Conservation (phyloP, 2,797 vertebrate genomes). For the Molossus molossus region DNA sequence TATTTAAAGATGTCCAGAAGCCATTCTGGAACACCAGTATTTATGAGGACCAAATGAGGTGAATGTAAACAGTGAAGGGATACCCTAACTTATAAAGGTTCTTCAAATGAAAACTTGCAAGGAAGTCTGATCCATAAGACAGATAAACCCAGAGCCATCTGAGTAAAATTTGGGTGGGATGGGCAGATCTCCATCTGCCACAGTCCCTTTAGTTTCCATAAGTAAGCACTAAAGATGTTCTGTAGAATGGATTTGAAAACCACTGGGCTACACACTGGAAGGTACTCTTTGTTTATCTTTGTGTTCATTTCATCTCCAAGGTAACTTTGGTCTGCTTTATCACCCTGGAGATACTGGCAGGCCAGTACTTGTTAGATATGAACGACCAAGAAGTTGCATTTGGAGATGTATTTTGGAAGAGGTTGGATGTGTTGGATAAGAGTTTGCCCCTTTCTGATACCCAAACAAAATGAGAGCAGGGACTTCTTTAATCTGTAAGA, state of each 20-base stretch:
- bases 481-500: neutral
- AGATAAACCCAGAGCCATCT: neutral
- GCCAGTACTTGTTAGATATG: neutral
- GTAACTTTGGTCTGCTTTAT: neutral
- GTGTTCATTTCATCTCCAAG: neutral
- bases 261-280: neutral
- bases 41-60: neutral
- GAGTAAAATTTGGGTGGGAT: neutral
- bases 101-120: neutral
- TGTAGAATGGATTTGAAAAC: neutral
- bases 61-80: neutral
- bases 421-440: neutral
- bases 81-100: neutral
- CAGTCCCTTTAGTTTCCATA: neutral
- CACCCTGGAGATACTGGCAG: neutral
- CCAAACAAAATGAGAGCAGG: neutral
- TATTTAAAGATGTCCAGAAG: neutral
- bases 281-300: neutral
- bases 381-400: neutral
- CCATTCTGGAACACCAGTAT: neutral
- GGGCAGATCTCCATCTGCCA: neutral
- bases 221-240: neutral
- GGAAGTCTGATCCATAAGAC: neutral
- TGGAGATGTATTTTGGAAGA: constrained; percentile 42
- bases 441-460: neutral